Percentiles rank a stretch among this genome's conserved stretches.
Evolutionary conservation across 2,797 vertebrate genomes (phyloP).

Genomic region (Eleutherodactylus coqui): DNA sequence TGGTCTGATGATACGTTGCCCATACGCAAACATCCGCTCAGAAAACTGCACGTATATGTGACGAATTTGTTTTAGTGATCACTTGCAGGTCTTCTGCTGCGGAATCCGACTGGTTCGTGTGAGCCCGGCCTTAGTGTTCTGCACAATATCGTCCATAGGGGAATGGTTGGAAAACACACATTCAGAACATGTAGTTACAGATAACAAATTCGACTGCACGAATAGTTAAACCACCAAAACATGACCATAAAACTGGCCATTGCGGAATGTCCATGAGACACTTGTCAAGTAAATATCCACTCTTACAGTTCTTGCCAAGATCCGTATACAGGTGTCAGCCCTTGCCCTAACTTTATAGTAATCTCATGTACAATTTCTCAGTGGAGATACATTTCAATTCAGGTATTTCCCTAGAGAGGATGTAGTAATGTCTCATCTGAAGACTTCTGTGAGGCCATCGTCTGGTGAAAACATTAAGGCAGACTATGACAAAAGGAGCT

Average conservation of each 20-base stretch:
- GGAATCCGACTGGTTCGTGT: too few relatives aligned
- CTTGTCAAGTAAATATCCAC: conserved; percentile 1
- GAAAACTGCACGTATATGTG: too few relatives aligned
- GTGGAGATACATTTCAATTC: conserved; percentile 6
- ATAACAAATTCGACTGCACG: too few relatives aligned
- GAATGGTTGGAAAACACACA: too few relatives aligned
- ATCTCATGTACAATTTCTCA: background rate
- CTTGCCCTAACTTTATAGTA: conserved; percentile 14
- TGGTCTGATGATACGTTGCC: too few relatives aligned
- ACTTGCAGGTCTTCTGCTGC: too few relatives aligned
- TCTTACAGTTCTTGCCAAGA: background rate
- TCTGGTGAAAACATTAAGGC: background rate
- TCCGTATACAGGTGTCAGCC: background rate
- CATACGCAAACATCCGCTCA: too few relatives aligned
- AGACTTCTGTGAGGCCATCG: background rate
- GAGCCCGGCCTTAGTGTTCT: too few relatives aligned
- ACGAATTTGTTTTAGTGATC: too few relatives aligned
- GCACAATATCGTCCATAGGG: too few relatives aligned
- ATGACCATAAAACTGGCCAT: background rate
- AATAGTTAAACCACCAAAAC: background rate
- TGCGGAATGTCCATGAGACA: background rate
- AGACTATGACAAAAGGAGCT: conserved; percentile 2
- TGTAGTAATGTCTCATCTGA: conserved; percentile 14
- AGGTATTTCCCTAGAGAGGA: conserved; percentile 34
- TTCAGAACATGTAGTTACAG: too few relatives aligned